Conservation (phyloP, 2,888 invertebrate species). For the Rhagonycha lutea region DNA sequence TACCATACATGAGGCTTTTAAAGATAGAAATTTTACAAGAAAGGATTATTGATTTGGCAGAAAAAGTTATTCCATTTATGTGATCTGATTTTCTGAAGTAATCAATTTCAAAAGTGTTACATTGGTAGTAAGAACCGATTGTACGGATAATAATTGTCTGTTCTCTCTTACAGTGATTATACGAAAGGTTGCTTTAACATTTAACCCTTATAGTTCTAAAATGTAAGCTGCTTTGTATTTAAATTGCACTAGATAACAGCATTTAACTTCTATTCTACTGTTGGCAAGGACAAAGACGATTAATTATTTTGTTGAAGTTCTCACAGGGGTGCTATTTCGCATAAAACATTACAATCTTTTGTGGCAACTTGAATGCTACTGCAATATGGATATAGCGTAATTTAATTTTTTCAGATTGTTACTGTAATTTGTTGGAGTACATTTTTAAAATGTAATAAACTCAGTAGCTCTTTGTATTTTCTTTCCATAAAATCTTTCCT, state of each 20-base stretch:
- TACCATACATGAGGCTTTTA: too few relatives aligned
- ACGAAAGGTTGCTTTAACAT: conserved; percentile 15
- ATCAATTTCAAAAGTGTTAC: neutral
- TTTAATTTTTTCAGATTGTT: neutral
- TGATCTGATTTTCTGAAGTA: neutral
- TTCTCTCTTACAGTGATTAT: conserved; percentile 13
- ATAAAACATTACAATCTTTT: conserved; percentile 30
- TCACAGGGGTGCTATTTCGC: conserved; percentile 25
- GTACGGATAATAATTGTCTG: neutral
- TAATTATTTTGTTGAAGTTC: conserved; percentile 26
- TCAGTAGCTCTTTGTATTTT: too few relatives aligned
- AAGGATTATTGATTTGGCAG: neutral
- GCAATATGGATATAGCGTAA: conserved; percentile 1
- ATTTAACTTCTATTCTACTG: conserved; percentile 20
- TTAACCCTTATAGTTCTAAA: conserved; percentile 20
- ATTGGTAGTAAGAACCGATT: neutral
- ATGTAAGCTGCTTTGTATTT: conserved; percentile 19
- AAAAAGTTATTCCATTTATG: neutral
- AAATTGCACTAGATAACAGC: conserved; percentile 22
- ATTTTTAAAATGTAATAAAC: neutral
- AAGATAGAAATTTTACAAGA: neutral
- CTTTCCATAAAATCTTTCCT: too few relatives aligned
- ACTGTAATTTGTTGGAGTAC: neutral
- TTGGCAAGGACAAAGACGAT: conserved; percentile 26
- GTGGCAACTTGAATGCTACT: conserved; percentile 9